These are phyloP conservation scores for Triops cancriformis DNA, from an alignment of 1,140 invertebrate species.

Conservation along the genomic window DNA sequence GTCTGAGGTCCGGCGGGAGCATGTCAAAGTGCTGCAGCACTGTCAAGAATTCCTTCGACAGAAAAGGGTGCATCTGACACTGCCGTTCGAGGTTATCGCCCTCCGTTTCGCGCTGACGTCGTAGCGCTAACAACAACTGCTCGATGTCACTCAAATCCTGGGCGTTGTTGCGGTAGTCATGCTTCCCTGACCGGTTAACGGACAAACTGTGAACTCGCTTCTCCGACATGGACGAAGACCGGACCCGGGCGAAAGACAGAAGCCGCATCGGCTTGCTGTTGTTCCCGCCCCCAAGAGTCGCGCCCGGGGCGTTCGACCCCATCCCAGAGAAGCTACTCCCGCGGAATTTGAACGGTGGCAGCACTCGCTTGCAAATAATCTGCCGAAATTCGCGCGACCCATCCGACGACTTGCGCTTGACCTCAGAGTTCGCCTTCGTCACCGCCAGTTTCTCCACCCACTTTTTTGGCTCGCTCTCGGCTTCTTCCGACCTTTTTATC, in stretches of 20 bases:
- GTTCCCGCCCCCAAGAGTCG: background rate
- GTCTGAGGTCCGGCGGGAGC: background rate
- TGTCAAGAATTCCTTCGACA: conserved; percentile 24
- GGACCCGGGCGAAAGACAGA: background rate
- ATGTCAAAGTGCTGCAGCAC: conserved; percentile 21
- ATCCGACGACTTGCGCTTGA: background rate
- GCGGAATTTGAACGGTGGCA: background rate
- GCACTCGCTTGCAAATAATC: background rate
- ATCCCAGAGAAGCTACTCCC: background rate
- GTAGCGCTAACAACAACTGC: background rate
- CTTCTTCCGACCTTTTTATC: background rate
- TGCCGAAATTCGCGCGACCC: background rate
- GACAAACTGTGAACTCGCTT: background rate
- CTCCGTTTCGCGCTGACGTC: conserved; percentile 12
- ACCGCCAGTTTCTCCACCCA: background rate
- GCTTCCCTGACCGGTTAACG: conserved; percentile 18
- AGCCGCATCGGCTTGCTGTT: background rate
- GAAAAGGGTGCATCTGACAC: conserved; percentile 20
- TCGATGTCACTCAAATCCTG: conserved; percentile 16
- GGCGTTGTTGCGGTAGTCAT: conserved; percentile 24
- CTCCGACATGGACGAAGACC: background rate
- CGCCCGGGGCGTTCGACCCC: background rate
- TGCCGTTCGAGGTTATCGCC: conserved; percentile 19
- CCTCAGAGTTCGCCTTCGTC: background rate
- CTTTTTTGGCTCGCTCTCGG: background rate